Evolutionary conservation across 92 coral and sea anemone species (phyloP).

Genomic region (Zoanthus sansibaricus): DNA sequence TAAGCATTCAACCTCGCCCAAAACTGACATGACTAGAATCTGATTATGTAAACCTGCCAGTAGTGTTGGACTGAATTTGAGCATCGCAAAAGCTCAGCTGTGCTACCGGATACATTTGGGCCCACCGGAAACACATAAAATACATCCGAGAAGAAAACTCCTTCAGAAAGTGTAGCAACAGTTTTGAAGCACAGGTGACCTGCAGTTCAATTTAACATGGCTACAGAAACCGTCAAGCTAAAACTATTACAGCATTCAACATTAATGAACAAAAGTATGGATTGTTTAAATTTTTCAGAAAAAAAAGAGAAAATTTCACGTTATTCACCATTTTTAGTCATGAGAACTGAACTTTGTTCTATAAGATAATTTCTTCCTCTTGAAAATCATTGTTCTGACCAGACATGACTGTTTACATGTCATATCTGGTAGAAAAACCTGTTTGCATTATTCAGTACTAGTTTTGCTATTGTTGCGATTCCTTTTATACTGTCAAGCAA

Average conservation of each 20-base stretch:
- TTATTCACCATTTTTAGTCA: background rate
- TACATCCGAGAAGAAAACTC: background rate
- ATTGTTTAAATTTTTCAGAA: background rate
- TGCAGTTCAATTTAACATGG: background rate
- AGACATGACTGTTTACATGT: background rate
- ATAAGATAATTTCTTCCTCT: background rate
- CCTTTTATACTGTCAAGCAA: background rate
- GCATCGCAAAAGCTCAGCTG: conserved; percentile 33
- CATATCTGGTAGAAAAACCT: background rate
- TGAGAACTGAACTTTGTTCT: background rate
- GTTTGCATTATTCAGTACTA: background rate
- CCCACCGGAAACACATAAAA: conserved; percentile 33
- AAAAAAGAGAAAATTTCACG: background rate
- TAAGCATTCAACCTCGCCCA: conserved; percentile 38
- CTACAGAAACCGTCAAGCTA: background rate
- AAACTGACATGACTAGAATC: conserved; percentile 25
- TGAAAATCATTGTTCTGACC: background rate
- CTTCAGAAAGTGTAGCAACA: conserved; percentile 4
- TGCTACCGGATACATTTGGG: background rate
- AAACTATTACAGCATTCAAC: background rate
- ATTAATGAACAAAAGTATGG: background rate
- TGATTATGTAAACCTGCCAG: conserved; percentile 25
- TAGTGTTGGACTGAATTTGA: background rate
- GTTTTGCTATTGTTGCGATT: background rate
- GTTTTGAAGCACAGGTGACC: conserved; percentile 15